A percentile compares a stretch with the other conserved stretches of the same genome.
phyloP scores from a whole-genome alignment of 2,888 invertebrate genomes.

The Acrocyrtus sp. region DNA sequence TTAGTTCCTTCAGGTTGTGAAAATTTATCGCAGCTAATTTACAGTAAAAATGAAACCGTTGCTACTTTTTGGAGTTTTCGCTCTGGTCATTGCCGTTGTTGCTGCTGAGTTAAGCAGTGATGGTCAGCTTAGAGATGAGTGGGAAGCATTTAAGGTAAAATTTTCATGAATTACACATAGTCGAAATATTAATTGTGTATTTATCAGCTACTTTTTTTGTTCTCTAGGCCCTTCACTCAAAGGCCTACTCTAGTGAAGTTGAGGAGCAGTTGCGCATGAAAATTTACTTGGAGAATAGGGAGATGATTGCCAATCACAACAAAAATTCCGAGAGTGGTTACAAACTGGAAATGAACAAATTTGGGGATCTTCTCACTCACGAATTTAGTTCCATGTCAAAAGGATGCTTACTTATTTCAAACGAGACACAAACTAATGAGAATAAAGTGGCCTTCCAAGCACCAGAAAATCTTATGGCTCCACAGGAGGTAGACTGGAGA shows the following conservation, averaged over 20 bases:
- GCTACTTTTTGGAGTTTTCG: too few species aligned
- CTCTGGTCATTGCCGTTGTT: too few species aligned
- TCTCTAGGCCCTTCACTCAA: conserved; percentile 73
- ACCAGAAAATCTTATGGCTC: conserved; percentile 66
- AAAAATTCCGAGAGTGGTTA: conserved; percentile 24
- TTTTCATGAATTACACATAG: neutral
- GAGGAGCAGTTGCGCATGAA: conserved; percentile 88
- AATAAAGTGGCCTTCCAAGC: conserved; percentile 72
- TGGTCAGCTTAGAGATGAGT: too few species aligned
- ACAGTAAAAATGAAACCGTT: too few species aligned
- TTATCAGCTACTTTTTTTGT: conserved; percentile 28
- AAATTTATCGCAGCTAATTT: too few species aligned
- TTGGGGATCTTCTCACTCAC: conserved; percentile 84
- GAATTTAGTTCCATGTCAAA: conserved; percentile 79
- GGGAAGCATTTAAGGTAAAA: conserved; percentile 80
- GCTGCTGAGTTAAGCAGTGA: too few species aligned
- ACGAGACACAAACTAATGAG: conserved; percentile 49
- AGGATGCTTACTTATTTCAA: conserved; percentile 72
- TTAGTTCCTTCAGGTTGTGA: too few species aligned
- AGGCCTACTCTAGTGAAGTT: conserved; percentile 75
- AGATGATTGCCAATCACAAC: conserved; percentile 87
- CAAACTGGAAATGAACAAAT: conserved; percentile 82
- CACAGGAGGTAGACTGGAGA: conserved; percentile 66
- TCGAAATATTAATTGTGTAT: neutral
- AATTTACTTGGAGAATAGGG: conserved; percentile 88